Evolutionary conservation across 2,797 vertebrate species (phyloP).

Genomic region (Simalia tracyae): DNA sequence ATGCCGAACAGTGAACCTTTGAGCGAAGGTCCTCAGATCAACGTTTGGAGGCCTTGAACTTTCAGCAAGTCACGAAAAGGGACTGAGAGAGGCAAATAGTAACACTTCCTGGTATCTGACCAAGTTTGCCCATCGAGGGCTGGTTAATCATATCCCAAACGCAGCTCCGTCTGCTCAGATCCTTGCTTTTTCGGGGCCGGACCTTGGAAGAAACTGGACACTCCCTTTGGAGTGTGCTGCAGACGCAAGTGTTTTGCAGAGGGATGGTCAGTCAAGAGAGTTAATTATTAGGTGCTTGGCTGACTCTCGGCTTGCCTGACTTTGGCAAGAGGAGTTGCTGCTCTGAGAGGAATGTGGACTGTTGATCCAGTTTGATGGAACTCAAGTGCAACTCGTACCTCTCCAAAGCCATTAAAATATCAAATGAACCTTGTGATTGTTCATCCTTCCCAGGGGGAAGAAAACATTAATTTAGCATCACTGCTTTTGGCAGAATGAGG

Average conservation of each 20-base stretch:
- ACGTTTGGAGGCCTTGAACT: conserved; percentile 2
- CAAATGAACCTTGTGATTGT: neutral
- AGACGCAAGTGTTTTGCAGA: neutral
- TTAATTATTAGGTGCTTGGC: conserved; percentile 57
- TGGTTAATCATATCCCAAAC: conserved; percentile 55
- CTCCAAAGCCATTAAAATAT: neutral
- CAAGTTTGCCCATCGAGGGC: fast-evolving
- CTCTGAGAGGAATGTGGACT: conserved; percentile 13
- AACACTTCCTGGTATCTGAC: neutral
- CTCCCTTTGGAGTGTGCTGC: fast-evolving
- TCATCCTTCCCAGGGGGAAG: neutral
- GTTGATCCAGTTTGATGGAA: neutral
- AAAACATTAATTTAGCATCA: neutral
- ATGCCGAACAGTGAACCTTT: neutral
- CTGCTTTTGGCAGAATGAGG: neutral
- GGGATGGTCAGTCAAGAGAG: neutral
- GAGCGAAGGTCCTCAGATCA: neutral
- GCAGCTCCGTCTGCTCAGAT: conserved; percentile 38
- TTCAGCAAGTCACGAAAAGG: neutral
- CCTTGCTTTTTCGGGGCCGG: conserved; percentile 26
- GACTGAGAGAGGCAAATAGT: neutral
- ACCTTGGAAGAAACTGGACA: neutral
- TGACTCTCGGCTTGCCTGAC: neutral
- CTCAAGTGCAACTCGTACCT: neutral
- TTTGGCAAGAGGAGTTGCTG: neutral